Evolutionary conservation across 2,113 vertebrate genomes (phyloP), one percentile per base, ranked within the genome.

Genomic region (Neofelis nebulosa): DNA sequence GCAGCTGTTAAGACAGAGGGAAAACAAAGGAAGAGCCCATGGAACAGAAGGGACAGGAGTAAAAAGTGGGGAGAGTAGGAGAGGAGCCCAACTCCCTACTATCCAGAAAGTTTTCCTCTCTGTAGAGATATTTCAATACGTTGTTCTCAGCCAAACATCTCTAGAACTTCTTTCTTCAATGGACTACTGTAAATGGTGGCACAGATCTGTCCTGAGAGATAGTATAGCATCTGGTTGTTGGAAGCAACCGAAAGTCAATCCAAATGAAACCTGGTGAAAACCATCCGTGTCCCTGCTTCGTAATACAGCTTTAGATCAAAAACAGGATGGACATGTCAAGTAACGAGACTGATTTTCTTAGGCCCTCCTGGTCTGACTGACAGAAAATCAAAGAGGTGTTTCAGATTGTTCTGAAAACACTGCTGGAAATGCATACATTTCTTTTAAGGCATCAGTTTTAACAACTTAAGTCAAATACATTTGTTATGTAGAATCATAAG

Each of bases 21-120:
- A 66, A 15, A 29, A 18, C 55, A 68, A n/a, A 52, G 25, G 25
- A 78, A 88, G 36, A 9, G 57, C 83, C 55, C 1, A 5, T 1
- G 57, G 15, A 27, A 50, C 9, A 31, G 81, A 80, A 66, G 13
- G 8, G 38, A 41, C 14, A 38, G 41, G 6, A 91, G 9, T 13
- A 0, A 18, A 29, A 25, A 4, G 6, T 0, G 2, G 25, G 57
- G 41, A 29, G 13, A 16, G n/a, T 2, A 8, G 10, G 33, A 36
- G 38, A 61, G 7, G 41, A 48, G 29, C 15, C 21, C 3, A 7
- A 14, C 21, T 19, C 38, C n/a, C 66, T 65, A 27, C 3, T n/a
- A 79, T 12, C 50, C 9, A 36, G 55, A 55, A 33, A 21, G 9
- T 9, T 25, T 8, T 71, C 41, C n/a, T 73, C 31, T 27, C 9